Base-by-base conservation (phyloP, 2,888 invertebrate species). In the Isoperla grammatica region DNA sequence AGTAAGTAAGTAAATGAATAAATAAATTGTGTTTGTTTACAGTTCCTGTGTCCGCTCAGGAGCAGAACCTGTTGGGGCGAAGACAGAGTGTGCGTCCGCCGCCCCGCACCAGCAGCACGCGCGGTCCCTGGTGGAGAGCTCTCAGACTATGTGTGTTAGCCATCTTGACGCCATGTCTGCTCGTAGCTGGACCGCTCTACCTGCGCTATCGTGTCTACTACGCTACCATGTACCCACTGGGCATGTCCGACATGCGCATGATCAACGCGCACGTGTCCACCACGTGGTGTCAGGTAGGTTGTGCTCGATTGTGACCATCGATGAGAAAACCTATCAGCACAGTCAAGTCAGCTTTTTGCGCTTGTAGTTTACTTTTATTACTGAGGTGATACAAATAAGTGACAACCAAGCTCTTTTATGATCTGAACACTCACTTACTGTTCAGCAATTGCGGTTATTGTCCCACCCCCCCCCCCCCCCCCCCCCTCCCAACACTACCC, bases 231-330 rank as follows among this genome's bases (percentile, higher is more conserved):
- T 87, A 87, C 69, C 86, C 88, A 1, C 77, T 88, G 70, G 29
- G 85, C 17, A 83, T 86, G 74, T 86, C 87, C 0, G 89, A 89
- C 71, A 88, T 88, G 82, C 74, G 87, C 63, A 76, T 88, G 60
- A 79, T 88, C 63, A 88, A 88, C 71, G 81, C 81, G 68, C 83
- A 80, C 74, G 82, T 88, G 64, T 88, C 88, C 1, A 86, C 88
- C 1, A 85, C 84, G 15, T 89, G 88, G 88, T 89, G 88, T 70
- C 87, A 88, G 81, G 88, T 88, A 29, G n/a, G n/a, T n/a, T n/a
- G n/a, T n/a, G n/a, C n/a, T n/a, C n/a, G n/a, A n/a, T n/a, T n/a
- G n/a, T n/a, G n/a, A n/a, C n/a, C n/a, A n/a, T n/a, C n/a, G n/a
- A n/a, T n/a, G 8, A 6, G 8, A 29, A 29, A 29, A 29, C 4